A percentile compares a stretch with the other conserved stretches of the same genome.
Conservation (phyloP, 2,888 invertebrate genomes). For the Dynastes tityus region DNA sequence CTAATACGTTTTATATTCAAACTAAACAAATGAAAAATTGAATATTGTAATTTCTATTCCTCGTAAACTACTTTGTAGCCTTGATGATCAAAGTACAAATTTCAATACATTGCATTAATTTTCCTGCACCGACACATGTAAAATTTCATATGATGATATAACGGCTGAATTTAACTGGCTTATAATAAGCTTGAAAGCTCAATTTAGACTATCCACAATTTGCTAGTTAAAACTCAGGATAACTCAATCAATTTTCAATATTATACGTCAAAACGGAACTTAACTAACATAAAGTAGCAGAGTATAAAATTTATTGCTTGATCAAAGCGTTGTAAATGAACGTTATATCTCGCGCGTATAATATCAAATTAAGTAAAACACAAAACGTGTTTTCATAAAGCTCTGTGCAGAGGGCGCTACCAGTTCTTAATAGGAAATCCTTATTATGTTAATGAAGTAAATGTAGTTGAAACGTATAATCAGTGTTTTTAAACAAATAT, state of each 20-base stretch:
- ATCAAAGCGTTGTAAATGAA: slow-evolving; percentile 32
- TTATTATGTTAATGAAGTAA: slow-evolving; percentile 12
- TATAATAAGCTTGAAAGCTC: too few species aligned
- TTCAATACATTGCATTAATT: too few species aligned
- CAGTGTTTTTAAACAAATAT: neutral
- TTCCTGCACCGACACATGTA: neutral
- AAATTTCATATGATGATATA: neutral
- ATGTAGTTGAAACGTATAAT: neutral
- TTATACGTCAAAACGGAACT: too few species aligned
- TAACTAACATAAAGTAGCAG: neutral
- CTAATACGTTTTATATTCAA: too few species aligned
- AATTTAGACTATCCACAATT: too few species aligned
- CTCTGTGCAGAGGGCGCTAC: neutral
- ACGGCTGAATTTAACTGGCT: neutral
- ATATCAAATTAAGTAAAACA: slow-evolving; percentile 29
- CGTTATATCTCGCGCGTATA: slow-evolving; percentile 19
- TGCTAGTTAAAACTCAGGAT: too few species aligned
- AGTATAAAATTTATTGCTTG: slow-evolving; percentile 31
- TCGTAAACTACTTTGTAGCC: too few species aligned
- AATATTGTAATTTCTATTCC: too few species aligned
- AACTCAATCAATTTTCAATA: too few species aligned
- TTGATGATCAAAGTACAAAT: too few species aligned
- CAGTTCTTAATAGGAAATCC: neutral
- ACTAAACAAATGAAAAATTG: too few species aligned
- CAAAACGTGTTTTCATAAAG: slow-evolving; percentile 27